Evolutionary conservation across 2,888 invertebrate species (phyloP).

Genomic region (Arrhopalites spinosus): DNA sequence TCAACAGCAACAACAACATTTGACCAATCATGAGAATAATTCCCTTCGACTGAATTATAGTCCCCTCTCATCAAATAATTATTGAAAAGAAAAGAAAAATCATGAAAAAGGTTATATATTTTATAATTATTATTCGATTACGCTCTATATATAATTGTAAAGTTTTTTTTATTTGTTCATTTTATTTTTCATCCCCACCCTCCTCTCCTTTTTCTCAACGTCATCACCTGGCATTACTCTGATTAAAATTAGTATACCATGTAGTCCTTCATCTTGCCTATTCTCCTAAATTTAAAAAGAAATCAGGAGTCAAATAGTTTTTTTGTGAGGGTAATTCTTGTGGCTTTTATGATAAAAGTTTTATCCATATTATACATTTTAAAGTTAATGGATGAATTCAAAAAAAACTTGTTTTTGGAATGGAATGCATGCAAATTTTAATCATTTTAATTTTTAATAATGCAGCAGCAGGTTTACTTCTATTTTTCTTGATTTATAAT

Average conservation of each 20-base stretch:
- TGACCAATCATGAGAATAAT: neutral
- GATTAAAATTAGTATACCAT: neutral
- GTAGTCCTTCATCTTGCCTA: neutral
- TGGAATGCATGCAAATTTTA: no score
- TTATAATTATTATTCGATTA: constrained; percentile 2
- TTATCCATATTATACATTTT: no score
- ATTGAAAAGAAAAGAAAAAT: no score
- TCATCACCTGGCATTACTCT: neutral
- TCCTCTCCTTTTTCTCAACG: neutral
- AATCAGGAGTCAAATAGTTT: neutral
- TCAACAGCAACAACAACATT: neutral
- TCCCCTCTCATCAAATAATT: constrained; percentile 13
- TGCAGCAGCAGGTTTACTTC: no score
- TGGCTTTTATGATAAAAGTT: neutral
- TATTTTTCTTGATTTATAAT: no score
- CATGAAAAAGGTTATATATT: neutral
- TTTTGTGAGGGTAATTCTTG: neutral
- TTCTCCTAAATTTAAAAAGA: neutral
- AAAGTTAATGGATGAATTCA: no score
- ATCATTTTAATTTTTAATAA: no score
- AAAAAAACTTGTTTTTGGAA: no score
- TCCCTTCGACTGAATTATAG: constrained; percentile 15
- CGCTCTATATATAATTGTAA: neutral
- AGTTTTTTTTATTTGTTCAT: neutral
- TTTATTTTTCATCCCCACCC: no score